Base-by-base conservation (phyloP, 2,888 invertebrate species). In the Notodonta dromedarius region DNA sequence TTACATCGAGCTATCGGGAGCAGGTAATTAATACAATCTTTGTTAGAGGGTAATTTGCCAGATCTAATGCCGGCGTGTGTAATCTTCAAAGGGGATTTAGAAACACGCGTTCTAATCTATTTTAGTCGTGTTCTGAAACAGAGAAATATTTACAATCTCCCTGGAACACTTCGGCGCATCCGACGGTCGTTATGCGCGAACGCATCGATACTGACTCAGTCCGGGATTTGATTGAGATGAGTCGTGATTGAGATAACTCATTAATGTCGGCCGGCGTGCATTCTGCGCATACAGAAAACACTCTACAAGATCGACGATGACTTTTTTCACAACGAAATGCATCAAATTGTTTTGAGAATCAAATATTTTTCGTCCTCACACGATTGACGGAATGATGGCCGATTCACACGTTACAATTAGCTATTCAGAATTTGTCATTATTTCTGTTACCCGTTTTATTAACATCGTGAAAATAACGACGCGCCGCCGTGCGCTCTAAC, bases 81-180 rank as follows among this genome's bases (percentile, higher is more conserved):
- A 93, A 93, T 93, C 93, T 93, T 93, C 93, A 93, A 93, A 93
- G 93, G 89, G 88, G 93, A 93, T 93, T 93, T 93, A 91, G 93
- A 88, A 93, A 93, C 93, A 92, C 89, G 91, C 93, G 93, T 92
- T 88, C 93, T 92, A 87, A 87, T 92, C 93, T 93, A 93, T 93
- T 93, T 93, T 86, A 82, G 93, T 91, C 89, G 86, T 81, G 91
- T 92, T 90, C 91, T 86, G 91, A 91, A 93, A 93, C 93, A 93
- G 92, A 91, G 93, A 91, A 93, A 93, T 93, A 93, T 93, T 93
- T 93, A 93, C 93, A 93, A 93, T 92, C 92, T 90, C 89, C 87
- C 87, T 88, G 88, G 86, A 91, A 89, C 91, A 93, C 93, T 93
- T 90, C 91, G 89, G 89, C 93, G 91, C 92, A 93, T 93, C 93